Conservation (phyloP, 2,888 invertebrate species). For the Dasypogon diadema region DNA sequence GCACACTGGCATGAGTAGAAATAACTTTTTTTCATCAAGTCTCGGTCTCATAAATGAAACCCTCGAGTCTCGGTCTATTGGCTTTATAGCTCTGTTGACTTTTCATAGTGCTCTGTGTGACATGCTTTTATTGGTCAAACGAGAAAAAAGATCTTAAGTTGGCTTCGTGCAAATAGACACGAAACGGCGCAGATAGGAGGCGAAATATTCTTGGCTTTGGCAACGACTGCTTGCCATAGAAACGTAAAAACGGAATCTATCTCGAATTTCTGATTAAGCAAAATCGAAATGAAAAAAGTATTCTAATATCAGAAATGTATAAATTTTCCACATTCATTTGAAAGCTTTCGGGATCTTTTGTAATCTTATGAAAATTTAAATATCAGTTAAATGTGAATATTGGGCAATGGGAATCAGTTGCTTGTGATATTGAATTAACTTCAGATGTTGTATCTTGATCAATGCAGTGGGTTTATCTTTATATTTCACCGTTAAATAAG, state of each 20-base stretch:
- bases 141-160: neutral
- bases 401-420: no score
- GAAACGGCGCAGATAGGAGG: neutral
- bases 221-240: neutral
- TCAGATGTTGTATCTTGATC: no score
- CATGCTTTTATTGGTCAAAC: slow-evolving; percentile 33
- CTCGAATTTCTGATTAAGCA: slow-evolving; percentile 25
- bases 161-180: neutral
- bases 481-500: no score
- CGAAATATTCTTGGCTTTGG: neutral
- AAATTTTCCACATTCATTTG: neutral
- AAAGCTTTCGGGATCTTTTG: neutral
- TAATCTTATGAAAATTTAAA: no score
- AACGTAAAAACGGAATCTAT: slow-evolving; percentile 3
- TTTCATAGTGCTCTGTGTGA: slow-evolving; percentile 29
- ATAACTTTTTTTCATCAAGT: slow-evolving; percentile 9
- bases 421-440: no score
- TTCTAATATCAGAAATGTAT: neutral
- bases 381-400: no score
- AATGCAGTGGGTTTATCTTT: no score
- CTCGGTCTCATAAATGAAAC: slow-evolving; percentile 1
- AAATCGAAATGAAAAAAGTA: neutral
- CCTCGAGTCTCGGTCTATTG: slow-evolving; percentile 31
- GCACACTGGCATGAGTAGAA: neutral
- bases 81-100: slow-evolving; percentile 37